These are phyloP conservation scores for Hoplostethus atlanticus DNA, from an alignment of 2,797 vertebrate genomes.

Conservation along the genomic window DNA sequence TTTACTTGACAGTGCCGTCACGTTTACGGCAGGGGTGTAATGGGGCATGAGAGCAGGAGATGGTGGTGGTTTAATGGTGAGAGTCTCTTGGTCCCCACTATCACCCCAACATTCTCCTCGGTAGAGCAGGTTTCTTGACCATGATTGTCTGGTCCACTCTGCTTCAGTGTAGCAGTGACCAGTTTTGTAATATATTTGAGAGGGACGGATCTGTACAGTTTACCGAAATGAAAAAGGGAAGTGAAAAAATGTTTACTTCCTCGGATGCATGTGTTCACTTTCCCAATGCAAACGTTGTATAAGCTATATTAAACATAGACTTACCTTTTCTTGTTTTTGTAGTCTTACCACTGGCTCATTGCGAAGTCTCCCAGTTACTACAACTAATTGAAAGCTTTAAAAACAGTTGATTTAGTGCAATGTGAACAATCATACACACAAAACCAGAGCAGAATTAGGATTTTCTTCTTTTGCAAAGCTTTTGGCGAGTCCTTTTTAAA, in stretches of 20 bases:
- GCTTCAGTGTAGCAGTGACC: conserved; percentile 41
- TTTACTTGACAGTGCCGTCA: conserved; percentile 64
- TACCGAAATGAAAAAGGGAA: conserved; percentile 52
- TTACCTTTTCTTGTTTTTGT: conserved; percentile 19
- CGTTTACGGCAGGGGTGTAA: conserved; percentile 41
- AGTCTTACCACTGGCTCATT: conserved; percentile 25
- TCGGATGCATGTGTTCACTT: conserved; percentile 73
- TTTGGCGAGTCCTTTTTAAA: conserved; percentile 32
- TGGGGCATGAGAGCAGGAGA: conserved; percentile 2
- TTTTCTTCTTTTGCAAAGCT: conserved; percentile 28
- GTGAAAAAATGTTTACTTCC: conserved; percentile 71
- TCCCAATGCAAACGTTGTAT: conserved; percentile 66
- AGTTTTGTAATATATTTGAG: conserved; percentile 66
- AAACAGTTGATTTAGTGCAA: conserved; percentile 37
- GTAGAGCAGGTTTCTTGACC: conserved; percentile 43
- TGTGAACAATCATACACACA: conserved; percentile 41
- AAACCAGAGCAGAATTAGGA: conserved; percentile 6
- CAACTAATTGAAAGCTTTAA: conserved; percentile 67
- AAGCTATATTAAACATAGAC: conserved; percentile 57
- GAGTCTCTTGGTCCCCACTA: conserved; percentile 9
- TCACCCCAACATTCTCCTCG: conserved; percentile 24
- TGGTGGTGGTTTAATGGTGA: conserved; percentile 14
- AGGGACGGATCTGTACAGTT: conserved; percentile 60
- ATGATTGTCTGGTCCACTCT: conserved; percentile 54
- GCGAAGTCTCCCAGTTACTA: conserved; percentile 28